Base-by-base conservation (phyloP, 1,140 invertebrate species). In the Nixonia krombeini region DNA sequence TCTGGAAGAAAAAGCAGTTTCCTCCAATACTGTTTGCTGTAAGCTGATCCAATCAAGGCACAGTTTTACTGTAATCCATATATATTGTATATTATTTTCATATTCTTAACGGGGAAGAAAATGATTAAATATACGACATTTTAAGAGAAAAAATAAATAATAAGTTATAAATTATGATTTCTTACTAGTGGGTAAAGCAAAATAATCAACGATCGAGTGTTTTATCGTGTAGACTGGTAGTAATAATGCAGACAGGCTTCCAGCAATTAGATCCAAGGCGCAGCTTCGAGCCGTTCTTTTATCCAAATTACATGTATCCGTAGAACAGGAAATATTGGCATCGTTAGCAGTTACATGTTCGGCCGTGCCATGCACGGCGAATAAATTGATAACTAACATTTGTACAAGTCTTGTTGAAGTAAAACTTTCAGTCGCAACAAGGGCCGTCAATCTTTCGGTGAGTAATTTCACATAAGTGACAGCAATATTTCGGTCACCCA, bases 391-490 rank as follows among this genome's bases (percentile, higher is more conserved):
- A 21, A 90, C 87, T 10, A 90, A 85, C 88, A 94, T 93, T 87
- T 94, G 86, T 21, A 89, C 86, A n/a, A 95, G 83, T 57, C 91
- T 90, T 81, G 91, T 89, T 1, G 89, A 87, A 53, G 88, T 89
- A 46, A 95, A 91, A 72, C 90, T 91, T 72, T 94, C 91, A 0
- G 92, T 92, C 0, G 91, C 92, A 0, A 94, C 88, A 28, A 93
- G 87, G 0, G 91, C 88, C 1, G 91, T 92, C 44, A 94, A 82
- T 21, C 90, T 90, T 5, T 89, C 86, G n/a, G 89, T 89, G 15
- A 93, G 86, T 28, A 85, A 87, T 74, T 87, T 87, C 12, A 90
- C 87, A 17, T 91, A 84, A 1, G 85, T 81, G 9, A 85, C 81
- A 1, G 90, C 90, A 15, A 52, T 15, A 18, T 52, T 85, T 23